These are phyloP conservation scores for Caprella mutica DNA, from an alignment of 2,888 invertebrate species.

Conservation along the genomic window DNA sequence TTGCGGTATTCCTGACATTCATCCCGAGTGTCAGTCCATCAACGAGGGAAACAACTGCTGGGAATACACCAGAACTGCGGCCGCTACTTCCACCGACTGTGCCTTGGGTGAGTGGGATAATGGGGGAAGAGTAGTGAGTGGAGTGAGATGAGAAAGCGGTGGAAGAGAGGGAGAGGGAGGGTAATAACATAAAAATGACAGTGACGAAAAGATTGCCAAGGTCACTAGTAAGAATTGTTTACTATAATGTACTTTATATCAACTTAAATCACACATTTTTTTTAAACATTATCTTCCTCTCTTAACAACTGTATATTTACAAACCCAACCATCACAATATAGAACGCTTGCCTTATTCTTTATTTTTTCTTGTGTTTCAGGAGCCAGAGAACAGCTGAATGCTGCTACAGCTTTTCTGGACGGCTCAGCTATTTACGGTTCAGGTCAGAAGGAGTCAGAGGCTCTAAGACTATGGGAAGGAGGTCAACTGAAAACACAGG, in stretches of 20 bases:
- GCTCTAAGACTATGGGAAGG: conserved; percentile 57
- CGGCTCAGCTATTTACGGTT: conserved; percentile 70
- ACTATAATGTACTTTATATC: too few species aligned
- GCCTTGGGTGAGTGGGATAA: conserved; percentile 25
- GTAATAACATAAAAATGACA: too few species aligned
- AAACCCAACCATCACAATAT: too few species aligned
- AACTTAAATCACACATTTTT: background rate
- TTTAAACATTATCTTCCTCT: background rate
- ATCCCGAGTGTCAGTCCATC: conserved; percentile 37
- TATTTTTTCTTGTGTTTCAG: too few species aligned
- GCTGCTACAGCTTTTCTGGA: conserved; percentile 70
- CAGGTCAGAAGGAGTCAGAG: conserved; percentile 57
- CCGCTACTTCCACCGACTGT: conserved; percentile 31
- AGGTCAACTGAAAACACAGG: conserved; percentile 46
- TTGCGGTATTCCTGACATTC: conserved; percentile 18
- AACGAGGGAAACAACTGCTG: conserved; percentile 38
- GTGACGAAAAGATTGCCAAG: too few species aligned
- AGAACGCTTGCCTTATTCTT: too few species aligned
- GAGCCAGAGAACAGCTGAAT: conserved; percentile 66
- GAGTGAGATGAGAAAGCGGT: too few species aligned
- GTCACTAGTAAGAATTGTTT: too few species aligned
- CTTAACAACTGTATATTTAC: too few species aligned
- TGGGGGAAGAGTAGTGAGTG: too few species aligned
- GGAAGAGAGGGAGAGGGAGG: too few species aligned
- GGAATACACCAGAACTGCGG: conserved; percentile 56